Base-by-base conservation (phyloP, 2,888 invertebrate genomes). In the Epirrhoe alternata region DNA sequence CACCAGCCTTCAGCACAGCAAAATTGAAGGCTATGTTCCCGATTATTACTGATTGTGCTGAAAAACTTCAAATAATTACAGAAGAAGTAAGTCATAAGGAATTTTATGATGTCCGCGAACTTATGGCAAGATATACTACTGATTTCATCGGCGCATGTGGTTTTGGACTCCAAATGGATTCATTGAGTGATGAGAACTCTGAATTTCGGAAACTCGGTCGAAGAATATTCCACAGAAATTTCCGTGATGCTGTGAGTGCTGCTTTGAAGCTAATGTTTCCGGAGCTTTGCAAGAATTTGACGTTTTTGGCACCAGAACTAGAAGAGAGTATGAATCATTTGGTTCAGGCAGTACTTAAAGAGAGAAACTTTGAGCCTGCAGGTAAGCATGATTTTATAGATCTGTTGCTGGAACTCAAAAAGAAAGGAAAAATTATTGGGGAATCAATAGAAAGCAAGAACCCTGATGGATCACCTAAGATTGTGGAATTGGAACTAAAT, bases 1-100 rank as follows among this genome's bases (percentile, higher is more conserved):
- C 88, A 7, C 87, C 89, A 0, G 87, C 87, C 5, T 92, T 92
- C 60, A 90, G 90, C 66, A 86, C 88, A 0, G 88, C 85, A 1
- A 92, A 91, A 73, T 73, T 92, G 7, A 92, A 88, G 70, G 88
- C 85, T 6, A 92, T 92, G 92, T 92, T 92, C 66, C 87, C 86
- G 5, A 82, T 90, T 17, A 90, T 92, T 31, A 88, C 86, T 8
- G 86, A 89, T 0, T 78, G 88, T 72, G 89, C 90, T 5, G 86
- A 88, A 69, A 88, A 86, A 69, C 69, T 92, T 10, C 87, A 90
- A 78, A 12, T 80, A 1, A 79, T 88, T 45, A 82, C 87, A 4
- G 87, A 87, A 64, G 81, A 85, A 10, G 78, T 88, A 0, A 72
- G 79, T 6, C 68, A 82, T 6, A 78, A 73, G 55, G 86, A 88